Evolutionary conservation across 2,113 vertebrate genomes (phyloP), one percentile per base, ranked within the genome.

Genomic region (Laterallus jamaicensis): DNA sequence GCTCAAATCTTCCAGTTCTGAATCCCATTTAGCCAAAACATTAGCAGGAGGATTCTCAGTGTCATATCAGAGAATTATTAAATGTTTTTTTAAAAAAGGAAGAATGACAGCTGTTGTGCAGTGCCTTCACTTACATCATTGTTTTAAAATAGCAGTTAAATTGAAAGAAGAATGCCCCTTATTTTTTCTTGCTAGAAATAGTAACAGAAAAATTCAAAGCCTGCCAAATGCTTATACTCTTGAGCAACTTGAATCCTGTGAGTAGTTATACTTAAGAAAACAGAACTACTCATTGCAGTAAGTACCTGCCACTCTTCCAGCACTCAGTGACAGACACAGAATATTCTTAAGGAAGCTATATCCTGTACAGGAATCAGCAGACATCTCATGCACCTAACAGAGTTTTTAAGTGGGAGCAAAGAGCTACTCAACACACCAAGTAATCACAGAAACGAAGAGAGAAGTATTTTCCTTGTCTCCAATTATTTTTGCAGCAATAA

Each of bases 291-390:
- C 35, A 16, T 40, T 56, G 76, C 83, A 71, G 64, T 77, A 83
- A 93, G 82, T 77, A 88, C 82, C 60, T 86, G 88, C 64, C 88
- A 92, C 35, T 86, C 75, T 87, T 88, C 52, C 64, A 86, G 49
- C 73, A 77, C 55, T 56, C 67, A 81, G 35, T 89, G 60, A 92
- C 56, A 92, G 85, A 62, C 40, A 64, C 20, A 71, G 52, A 90
- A 86, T 32, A 69, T 24, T 66, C 60, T 75, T 63, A 70, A 80
- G 68, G 44, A 90, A 86, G 32, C 17, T 18, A 47, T 44, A 73
- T 6, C 35, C 71, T 63, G 11, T 14, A 54, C 29, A 69, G 74
- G 50, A 62, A 75, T 44, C 64, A 40, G 82, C 15, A 82, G 52
- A 60, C 25, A 93, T 32, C 59, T 62, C 37, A 12, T 31, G 66